These are phyloP conservation scores for Acronicta alni DNA, from an alignment of 2,888 invertebrate species.

Conservation along the genomic window DNA sequence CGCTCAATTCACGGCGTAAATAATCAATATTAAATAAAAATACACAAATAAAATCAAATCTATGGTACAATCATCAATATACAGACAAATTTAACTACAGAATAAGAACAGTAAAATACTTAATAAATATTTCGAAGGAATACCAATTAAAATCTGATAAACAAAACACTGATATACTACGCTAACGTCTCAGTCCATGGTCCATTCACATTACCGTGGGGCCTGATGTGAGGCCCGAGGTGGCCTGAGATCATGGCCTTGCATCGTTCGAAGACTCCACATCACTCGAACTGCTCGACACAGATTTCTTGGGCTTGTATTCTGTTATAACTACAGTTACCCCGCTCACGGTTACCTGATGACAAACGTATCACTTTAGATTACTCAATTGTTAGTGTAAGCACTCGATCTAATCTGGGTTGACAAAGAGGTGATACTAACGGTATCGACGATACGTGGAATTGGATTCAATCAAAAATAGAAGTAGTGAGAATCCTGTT, in stretches of 20 bases:
- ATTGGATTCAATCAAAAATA: constrained; percentile 22
- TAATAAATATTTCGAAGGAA: constrained; percentile 43
- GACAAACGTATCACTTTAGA: constrained; percentile 43
- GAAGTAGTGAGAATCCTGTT: constrained; percentile 35
- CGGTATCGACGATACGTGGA: constrained; percentile 25
- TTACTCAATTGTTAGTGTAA: constrained; percentile 30
- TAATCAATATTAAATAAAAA: constrained; percentile 23
- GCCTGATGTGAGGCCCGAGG: constrained; percentile 22
- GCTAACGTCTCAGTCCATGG: constrained; percentile 27
- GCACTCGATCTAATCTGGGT: constrained; percentile 35
- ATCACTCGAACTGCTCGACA: constrained; percentile 84
- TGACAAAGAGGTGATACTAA: constrained; percentile 42
- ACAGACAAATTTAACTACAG: constrained; percentile 41
- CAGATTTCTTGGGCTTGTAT: constrained; percentile 94
- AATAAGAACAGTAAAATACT: constrained; percentile 30
- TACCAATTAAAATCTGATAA: constrained; percentile 51
- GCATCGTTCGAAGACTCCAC: constrained; percentile 87
- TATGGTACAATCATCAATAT: constrained; percentile 39
- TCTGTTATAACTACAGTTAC: constrained; percentile 99
- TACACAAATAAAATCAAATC: constrained; percentile 15
- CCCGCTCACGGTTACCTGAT: constrained; percentile 95
- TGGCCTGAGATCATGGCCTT: constrained; percentile 74
- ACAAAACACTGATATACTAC: constrained; percentile 49
- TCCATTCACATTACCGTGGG: constrained; percentile 19
- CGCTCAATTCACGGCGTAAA: constrained; percentile 16